Conservation (phyloP, 1,140 invertebrate genomes). For the Triops cancriformis region DNA sequence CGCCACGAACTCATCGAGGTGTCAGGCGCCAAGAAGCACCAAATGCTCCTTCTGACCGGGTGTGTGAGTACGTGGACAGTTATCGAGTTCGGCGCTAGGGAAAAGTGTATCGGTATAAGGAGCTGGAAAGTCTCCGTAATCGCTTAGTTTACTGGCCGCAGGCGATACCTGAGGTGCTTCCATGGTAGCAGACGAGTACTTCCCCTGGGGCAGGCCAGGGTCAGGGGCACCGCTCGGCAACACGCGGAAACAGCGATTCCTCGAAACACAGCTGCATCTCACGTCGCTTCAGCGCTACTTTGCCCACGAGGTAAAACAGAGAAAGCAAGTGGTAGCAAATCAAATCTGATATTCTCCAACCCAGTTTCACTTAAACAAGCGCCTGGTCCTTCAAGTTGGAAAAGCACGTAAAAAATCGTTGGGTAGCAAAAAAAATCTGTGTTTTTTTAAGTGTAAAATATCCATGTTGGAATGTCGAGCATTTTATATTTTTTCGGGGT, state of each 20-base stretch:
- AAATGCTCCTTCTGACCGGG: background rate
- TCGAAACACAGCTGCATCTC: slow-evolving; percentile 14
- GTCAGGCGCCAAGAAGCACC: slow-evolving; percentile 11
- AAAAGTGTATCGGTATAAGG: background rate
- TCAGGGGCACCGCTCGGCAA: slow-evolving; percentile 14
- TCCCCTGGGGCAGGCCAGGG: slow-evolving; percentile 22
- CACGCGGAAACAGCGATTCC: slow-evolving; percentile 17
- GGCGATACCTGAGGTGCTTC: background rate
- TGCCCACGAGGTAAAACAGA: background rate
- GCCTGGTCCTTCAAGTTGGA: no score
- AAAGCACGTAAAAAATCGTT: no score
- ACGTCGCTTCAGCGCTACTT: background rate
- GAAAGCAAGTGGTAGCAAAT: no score
- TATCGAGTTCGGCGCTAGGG: no score
- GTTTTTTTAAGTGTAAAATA: no score
- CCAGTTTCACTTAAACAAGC: no score
- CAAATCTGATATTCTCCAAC: no score
- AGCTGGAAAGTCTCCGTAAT: background rate
- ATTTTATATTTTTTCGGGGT: no score
- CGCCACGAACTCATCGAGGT: background rate
- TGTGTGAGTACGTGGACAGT: no score
- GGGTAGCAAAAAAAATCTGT: no score
- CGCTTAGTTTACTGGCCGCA: background rate
- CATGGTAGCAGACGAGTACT: background rate
- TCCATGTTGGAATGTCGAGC: no score